Evolutionary conservation across 2,888 invertebrate species (phyloP).

Genomic region (Drosophila nr. perissopoda): DNA sequence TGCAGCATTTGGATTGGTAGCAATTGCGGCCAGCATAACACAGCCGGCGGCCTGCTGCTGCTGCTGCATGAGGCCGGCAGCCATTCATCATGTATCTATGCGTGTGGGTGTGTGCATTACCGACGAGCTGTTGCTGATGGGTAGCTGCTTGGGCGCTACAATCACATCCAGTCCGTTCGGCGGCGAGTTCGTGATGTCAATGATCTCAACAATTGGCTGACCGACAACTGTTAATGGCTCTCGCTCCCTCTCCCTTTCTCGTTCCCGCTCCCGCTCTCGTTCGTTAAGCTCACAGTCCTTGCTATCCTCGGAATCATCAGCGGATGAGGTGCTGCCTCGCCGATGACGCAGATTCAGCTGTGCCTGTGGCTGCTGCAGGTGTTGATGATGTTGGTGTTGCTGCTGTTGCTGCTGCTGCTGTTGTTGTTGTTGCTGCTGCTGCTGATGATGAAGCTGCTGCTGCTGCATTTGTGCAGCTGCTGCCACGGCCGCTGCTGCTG

Average conservation of each 20-base stretch:
- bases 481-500: constrained; percentile 43
- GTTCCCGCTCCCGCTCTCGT: constrained; percentile 74
- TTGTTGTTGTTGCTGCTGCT: constrained; percentile 46
- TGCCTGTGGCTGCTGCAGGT: constrained; percentile 53
- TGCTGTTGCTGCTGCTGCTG: constrained; percentile 36
- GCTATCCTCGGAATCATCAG: constrained; percentile 85
- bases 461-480: constrained; percentile 35
- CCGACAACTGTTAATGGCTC: constrained; percentile 14
- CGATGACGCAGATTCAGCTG: constrained; percentile 76
- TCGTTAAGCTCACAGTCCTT: constrained; percentile 84
- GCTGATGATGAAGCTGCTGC: constrained; percentile 44
- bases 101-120: constrained; percentile 83
- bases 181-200: constrained; percentile 77
- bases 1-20: constrained; percentile 49
- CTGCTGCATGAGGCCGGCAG: constrained; percentile 82
- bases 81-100: constrained; percentile 84
- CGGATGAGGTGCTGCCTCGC: constrained; percentile 84
- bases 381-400: constrained; percentile 52
- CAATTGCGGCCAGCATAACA: constrained; percentile 76
- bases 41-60: constrained; percentile 75
- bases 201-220: constrained; percentile 59
- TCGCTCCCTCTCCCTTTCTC: constrained; percentile 40
- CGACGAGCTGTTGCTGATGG: constrained; percentile 70
- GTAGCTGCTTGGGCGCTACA: constrained; percentile 37
- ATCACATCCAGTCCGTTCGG: constrained; percentile 63